Conservation (phyloP, 2,113 vertebrate species). For the Podiceps cristatus region DNA sequence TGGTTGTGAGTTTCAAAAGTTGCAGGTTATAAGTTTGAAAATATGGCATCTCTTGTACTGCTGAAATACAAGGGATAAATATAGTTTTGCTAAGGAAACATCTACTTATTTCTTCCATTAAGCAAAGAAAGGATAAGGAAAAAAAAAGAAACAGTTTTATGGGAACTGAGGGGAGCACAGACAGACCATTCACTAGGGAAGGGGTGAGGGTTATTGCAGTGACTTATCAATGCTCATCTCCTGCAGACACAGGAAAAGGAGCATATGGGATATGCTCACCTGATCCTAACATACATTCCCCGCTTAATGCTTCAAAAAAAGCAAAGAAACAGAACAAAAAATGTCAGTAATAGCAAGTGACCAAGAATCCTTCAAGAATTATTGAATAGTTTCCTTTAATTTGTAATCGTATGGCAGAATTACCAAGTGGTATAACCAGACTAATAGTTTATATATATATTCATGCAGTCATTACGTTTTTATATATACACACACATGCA, state of each 20-base stretch:
- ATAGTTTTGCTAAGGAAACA: background rate
- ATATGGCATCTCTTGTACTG: background rate
- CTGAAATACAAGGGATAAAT: background rate
- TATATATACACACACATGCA: rapidly evolving
- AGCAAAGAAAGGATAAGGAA: background rate
- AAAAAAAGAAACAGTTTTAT: background rate
- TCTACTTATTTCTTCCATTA: background rate
- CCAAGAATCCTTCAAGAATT: background rate
- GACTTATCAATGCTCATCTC: constrained; percentile 14
- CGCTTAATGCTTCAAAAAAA: constrained; percentile 23
- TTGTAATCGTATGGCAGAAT: background rate
- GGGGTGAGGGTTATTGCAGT: background rate
- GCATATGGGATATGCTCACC: constrained; percentile 54
- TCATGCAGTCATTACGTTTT: background rate
- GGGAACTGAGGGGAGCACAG: background rate
- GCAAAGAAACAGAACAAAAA: background rate
- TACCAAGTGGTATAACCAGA: background rate
- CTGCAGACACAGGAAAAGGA: constrained; percentile 12
- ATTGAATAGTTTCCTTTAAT: background rate
- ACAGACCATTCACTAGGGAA: background rate
- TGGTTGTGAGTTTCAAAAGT: background rate
- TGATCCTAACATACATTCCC: constrained; percentile 52
- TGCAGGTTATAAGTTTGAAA: constrained; percentile 26
- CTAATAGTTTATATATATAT: background rate
- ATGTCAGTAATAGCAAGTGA: background rate